A percentile compares a stretch with the other conserved stretches of the same genome.
Conservation (phyloP, 2,797 vertebrate species). For the Cheracebus regulus region DNA sequence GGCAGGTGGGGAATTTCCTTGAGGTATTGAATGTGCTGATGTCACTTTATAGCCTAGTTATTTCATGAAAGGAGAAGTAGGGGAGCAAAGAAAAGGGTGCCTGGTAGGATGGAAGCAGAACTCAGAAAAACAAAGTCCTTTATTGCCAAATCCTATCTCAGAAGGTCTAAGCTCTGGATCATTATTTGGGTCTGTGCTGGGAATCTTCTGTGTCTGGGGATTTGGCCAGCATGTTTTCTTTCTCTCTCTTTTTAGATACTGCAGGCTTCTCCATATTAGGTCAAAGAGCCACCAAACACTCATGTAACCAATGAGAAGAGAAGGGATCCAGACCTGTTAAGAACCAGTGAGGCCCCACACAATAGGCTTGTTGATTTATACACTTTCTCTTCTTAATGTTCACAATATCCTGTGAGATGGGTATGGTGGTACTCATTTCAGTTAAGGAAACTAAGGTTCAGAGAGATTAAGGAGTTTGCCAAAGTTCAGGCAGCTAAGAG, state of each 20-base stretch:
- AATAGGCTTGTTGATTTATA: background rate
- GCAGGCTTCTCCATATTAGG: background rate
- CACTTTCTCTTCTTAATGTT: background rate
- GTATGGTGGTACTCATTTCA: background rate
- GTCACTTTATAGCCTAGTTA: conserved; percentile 20
- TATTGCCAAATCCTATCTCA: background rate
- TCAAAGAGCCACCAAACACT: background rate
- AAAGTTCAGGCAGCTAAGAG: background rate
- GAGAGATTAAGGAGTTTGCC: background rate
- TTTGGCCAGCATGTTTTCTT: background rate
- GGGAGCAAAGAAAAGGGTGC: background rate
- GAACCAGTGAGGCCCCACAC: background rate
- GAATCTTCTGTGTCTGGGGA: background rate
- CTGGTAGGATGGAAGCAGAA: background rate
- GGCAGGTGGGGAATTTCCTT: conserved; percentile 72
- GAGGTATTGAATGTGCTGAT: conserved; percentile 34
- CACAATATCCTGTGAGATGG: background rate
- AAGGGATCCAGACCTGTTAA: too few relatives aligned
- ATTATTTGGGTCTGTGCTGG: background rate
- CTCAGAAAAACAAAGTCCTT: background rate
- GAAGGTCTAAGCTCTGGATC: background rate
- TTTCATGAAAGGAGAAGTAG: background rate
- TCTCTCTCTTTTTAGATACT: background rate
- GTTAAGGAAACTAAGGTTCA: background rate
- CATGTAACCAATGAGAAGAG: background rate